Evolutionary conservation across 1,140 invertebrate species (phyloP).

Genomic region (Diachasmimorpha longicaudata): DNA sequence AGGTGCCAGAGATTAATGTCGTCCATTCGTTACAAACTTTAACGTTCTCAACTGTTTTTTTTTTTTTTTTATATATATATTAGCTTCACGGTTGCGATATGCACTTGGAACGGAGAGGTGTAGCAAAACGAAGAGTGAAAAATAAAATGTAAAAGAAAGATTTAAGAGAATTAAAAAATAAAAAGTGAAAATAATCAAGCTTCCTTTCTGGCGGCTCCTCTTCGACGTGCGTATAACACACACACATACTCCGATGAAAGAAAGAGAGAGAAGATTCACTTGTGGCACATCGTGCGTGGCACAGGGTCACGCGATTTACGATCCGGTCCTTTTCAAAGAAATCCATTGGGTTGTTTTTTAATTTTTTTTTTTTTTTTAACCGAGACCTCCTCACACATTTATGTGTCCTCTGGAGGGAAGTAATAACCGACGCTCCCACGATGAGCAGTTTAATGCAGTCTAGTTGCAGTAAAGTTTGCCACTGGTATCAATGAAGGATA

Average conservation of each 20-base stretch:
- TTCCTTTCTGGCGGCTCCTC: slow-evolving; percentile 12
- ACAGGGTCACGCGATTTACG: slow-evolving; percentile 47
- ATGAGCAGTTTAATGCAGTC: not conserved
- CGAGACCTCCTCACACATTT: not conserved
- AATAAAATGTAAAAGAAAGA: not conserved
- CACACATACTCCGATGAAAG: not conserved
- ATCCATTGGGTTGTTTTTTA: not conserved
- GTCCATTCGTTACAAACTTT: slow-evolving; percentile 43
- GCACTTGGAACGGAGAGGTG: not conserved
- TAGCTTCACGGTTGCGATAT: not conserved
- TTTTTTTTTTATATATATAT: not conserved
- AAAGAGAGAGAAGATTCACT: slow-evolving; percentile 26
- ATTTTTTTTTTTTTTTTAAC: not conserved
- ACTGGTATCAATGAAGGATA: no score
- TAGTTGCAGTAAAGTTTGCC: not conserved
- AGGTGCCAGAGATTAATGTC: slow-evolving; percentile 42
- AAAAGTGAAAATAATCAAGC: slow-evolving; percentile 21
- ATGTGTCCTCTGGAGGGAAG: not conserved
- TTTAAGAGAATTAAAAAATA: slow-evolving; percentile 2
- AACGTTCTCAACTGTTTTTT: slow-evolving; percentile 4
- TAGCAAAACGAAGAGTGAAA: not conserved
- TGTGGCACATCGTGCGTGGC: slow-evolving; percentile 39
- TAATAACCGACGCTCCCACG: not conserved
- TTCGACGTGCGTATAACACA: slow-evolving; percentile 30
- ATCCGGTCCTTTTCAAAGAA: slow-evolving; percentile 36